Evolutionary conservation across 1,140 invertebrate species (phyloP), one percentile per base, ranked within the genome.

Genomic region (Thereuonema tuberculata): DNA sequence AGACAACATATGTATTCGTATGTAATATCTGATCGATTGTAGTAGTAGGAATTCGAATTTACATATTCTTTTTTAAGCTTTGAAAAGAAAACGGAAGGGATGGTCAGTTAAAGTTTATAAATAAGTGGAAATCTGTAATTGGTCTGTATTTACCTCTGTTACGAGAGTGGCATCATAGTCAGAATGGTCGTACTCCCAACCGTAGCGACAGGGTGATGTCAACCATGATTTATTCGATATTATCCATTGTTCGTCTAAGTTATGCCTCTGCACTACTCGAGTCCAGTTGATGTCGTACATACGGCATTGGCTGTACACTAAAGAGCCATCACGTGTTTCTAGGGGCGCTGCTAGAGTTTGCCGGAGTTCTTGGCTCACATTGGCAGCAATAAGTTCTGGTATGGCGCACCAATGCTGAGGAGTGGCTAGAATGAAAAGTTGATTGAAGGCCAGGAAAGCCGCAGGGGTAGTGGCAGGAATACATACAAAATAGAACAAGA

Each of bases 401-500:
- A 87, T 76, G 52, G 72, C 76, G 67, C 88, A 91, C 86, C 86
- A 88, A 72, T 90, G 84, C 29, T 83, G 78, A 0, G 87, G 87
- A 23, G 80, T 80, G 64, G 88, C 84, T 0, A 85, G 80, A 84
- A 90, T 88, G 70, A 91, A 91, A 1, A 89, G 43, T 74, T 83
- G 81, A 26, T 80, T 82, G 66, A 84, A 85, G 24, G 81, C 81
- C 43, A 84, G 70, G 63, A 84, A 84, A 0, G 82, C 83, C 9
- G 81, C 82, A 1, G 82, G 82, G 43, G 84, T 74, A 24, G 80
- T 80, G 2, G 81, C 81, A 23, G 83, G 77, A 61, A 82, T 78
- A 69, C 83, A 85, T 82, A 93, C 86, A 64, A 89, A 72, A 2
- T 89, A 69, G 69, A 92, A 93, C 0, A 93, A 72, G 2, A 89